A percentile compares a stretch with the other conserved stretches of the same genome.
These are phyloP conservation scores for Tragulus kanchil DNA, from an alignment of 2,113 vertebrate species.

Conservation along the genomic window DNA sequence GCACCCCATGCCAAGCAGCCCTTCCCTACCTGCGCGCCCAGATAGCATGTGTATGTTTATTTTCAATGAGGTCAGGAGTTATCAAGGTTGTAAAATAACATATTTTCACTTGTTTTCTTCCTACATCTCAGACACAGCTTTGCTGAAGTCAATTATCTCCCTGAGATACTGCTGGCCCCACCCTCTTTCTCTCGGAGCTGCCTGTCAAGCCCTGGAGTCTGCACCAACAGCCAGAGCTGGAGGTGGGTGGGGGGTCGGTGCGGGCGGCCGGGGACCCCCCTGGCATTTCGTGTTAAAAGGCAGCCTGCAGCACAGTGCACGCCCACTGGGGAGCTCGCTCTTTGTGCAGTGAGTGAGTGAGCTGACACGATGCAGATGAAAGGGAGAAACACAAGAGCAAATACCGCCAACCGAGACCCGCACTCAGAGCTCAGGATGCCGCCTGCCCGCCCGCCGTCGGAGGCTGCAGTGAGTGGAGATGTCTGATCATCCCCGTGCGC, in stretches of 20 bases:
- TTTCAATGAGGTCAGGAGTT: slow-evolving; percentile 87
- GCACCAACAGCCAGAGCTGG: not conserved
- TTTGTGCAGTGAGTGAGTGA: not conserved
- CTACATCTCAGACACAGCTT: slow-evolving; percentile 72
- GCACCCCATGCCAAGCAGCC: not conserved
- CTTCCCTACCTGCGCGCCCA: not conserved
- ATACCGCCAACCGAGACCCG: not conserved
- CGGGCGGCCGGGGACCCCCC: not conserved
- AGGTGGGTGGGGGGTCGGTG: not conserved
- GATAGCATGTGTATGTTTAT: slow-evolving; percentile 78
- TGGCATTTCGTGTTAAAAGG: not conserved
- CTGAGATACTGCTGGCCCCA: slow-evolving; percentile 39
- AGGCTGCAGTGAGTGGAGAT: rapidly evolving
- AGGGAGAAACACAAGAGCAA: not conserved
- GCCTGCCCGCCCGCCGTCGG: rapidly evolving
- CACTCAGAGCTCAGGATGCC: not conserved
- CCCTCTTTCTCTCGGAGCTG: not conserved
- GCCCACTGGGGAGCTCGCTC: too few relatives aligned
- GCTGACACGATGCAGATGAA: not conserved
- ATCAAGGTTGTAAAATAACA: slow-evolving; percentile 90
- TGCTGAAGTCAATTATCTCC: slow-evolving; percentile 86
- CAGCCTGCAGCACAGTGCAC: rapidly evolving
- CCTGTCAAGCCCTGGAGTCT: slow-evolving; percentile 22
- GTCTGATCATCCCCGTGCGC: rapidly evolving
- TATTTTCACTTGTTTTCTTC: slow-evolving; percentile 86